Base-by-base conservation (phyloP, 2,113 vertebrate genomes). In the Ellobius talpinus region DNA sequence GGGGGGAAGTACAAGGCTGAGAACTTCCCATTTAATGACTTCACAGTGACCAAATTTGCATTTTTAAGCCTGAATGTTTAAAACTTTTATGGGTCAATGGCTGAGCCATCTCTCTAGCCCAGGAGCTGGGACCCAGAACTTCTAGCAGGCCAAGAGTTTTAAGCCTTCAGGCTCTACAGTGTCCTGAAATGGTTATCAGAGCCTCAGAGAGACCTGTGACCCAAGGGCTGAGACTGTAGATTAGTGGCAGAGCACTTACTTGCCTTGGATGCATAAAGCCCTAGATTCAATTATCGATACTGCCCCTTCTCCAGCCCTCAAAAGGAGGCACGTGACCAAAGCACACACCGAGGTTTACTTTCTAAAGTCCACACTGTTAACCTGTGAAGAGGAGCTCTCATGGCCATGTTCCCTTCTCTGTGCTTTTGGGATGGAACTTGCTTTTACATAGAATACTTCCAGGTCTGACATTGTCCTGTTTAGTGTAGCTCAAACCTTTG, bases 141-240 rank as follows among this genome's bases (percentile, higher is more conserved):
- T 26, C 74, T 87, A 45, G 39, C 23, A 76, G 58, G 52, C 13
- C 72, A 74, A 70, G 52, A 68, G 65, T 33, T 63, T 52, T 63
- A 84, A 92, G 65, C 19, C 73, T 84, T 79, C 50, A 52, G 68
- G 39, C 68, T 68, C 61, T 45, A 39, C 10, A 78, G 45, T 17
- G 17, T n/a, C 42, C 65, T 90, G 85, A 96, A 93, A 79, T 61
- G 70, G 14, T 73, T 92, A 82, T 78, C 7, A 72, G 84, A 65
- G 42, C 61, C 72, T 94, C 66, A 72, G 23, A 91, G 58, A 96
- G n/a, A 86, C 4, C 23, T n/a, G 23, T 31, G 61, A 78, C 24
- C 24, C 33, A 52, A 52, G 85, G 17, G 65, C 45, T 70, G 45
- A 23, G 29, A 23, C 85, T 50, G 45, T 24, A 50, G 47, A 10